These are phyloP conservation scores for Luscinia luscinia DNA, from an alignment of 2,797 vertebrate genomes.

Conservation along the genomic window DNA sequence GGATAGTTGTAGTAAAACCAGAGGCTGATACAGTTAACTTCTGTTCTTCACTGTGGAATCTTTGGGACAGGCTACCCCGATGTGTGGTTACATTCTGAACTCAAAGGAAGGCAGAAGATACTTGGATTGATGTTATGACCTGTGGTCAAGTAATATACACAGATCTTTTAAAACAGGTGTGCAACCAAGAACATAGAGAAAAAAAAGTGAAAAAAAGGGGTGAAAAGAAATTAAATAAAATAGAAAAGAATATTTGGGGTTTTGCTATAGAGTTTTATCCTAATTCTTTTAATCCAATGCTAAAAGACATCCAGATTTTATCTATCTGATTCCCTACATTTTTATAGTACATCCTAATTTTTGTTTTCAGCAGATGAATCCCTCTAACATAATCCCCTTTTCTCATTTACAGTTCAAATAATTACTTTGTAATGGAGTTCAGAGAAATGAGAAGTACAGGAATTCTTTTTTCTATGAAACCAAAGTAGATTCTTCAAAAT, in stretches of 20 bases:
- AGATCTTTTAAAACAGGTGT: neutral
- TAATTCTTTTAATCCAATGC: neutral
- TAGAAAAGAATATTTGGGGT: neutral
- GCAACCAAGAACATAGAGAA: accelerated
- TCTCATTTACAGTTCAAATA: neutral
- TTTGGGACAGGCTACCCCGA: neutral
- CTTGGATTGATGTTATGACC: neutral
- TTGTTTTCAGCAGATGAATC: neutral
- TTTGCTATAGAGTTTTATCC: neutral
- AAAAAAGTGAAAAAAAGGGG: neutral
- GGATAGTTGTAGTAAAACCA: neutral
- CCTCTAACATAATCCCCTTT: neutral
- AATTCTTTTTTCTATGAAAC: neutral
- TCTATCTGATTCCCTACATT: neutral
- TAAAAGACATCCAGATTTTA: neutral
- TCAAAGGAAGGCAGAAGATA: neutral
- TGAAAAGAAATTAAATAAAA: neutral
- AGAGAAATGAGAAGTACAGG: neutral
- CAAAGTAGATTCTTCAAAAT: neutral
- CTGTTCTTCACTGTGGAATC: neutral
- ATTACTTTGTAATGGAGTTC: neutral
- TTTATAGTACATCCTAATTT: neutral
- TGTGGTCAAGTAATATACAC: neutral
- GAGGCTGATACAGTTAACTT: neutral
- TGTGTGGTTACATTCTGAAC: neutral